Percentiles rank a stretch among this genome's conserved stretches.
Conservation (phyloP, 2,797 vertebrate genomes). For the Mus minutoides region DNA sequence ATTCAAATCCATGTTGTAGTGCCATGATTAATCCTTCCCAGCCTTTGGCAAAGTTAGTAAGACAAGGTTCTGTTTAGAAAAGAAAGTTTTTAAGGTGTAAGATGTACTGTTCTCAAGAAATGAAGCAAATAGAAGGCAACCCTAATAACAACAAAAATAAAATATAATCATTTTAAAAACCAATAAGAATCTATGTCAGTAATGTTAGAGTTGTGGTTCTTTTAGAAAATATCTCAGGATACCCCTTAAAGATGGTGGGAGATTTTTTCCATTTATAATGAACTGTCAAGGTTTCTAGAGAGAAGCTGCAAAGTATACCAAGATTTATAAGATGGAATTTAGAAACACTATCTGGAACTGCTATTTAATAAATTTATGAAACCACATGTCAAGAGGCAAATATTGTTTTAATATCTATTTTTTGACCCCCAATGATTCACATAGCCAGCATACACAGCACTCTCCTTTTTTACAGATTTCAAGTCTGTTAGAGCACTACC, state of each 20-base stretch:
- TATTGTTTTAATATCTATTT: neutral
- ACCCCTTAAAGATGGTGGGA: neutral
- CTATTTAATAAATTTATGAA: constrained; percentile 12
- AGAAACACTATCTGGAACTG: neutral
- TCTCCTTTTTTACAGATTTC: neutral
- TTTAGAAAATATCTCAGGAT: neutral
- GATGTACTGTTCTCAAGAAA: constrained; percentile 41
- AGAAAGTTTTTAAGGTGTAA: constrained; percentile 61
- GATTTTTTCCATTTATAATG: neutral
- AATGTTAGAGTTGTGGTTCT: neutral
- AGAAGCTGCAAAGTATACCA: neutral
- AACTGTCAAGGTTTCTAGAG: constrained; percentile 1
- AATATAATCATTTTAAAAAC: constrained; percentile 11
- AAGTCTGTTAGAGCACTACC: neutral
- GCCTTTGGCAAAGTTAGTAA: constrained; percentile 52
- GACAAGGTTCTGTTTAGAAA: constrained; percentile 4
- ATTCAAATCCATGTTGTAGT: constrained; percentile 56
- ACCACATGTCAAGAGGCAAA: neutral
- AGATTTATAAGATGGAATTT: constrained; percentile 35
- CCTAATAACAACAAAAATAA: neutral
- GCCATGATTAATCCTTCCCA: constrained; percentile 48
- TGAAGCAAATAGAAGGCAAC: constrained; percentile 63
- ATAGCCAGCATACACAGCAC: neutral
- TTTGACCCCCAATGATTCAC: neutral
- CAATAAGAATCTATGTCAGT: neutral